phyloP scores from a whole-genome alignment of 2,888 invertebrate species.

The Nemapogon koenigi region DNA sequence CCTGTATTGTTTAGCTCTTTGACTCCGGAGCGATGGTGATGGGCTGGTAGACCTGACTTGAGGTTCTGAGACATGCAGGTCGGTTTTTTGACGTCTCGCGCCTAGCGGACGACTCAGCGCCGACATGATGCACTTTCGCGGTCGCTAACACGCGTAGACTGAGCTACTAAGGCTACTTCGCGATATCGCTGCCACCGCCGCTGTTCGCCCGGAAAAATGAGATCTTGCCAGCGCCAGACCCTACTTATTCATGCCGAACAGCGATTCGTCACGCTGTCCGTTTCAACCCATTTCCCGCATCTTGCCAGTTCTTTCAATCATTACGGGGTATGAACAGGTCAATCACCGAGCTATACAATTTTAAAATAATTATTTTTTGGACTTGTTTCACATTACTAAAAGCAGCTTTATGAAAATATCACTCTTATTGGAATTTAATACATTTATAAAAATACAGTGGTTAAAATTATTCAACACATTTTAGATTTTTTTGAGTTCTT shows the following conservation, averaged over 20 bases:
- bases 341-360: too few species aligned
- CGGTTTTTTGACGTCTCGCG: constrained; percentile 65
- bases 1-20: constrained; percentile 60
- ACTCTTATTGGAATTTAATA: too few species aligned
- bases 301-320: not conserved
- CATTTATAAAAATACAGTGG: too few species aligned
- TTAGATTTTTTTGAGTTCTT: too few species aligned
- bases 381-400: too few species aligned
- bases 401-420: too few species aligned
- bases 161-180: constrained; percentile 21
- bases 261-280: constrained; percentile 46
- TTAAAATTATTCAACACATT: too few species aligned
- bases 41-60: constrained; percentile 44
- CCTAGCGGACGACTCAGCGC: constrained; percentile 33
- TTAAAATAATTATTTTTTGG: too few species aligned
- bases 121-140: too few species aligned
- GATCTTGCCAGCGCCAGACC: constrained; percentile 54
- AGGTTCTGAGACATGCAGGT: constrained; percentile 54
- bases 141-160: constrained; percentile 20
- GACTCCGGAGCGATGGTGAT: constrained; percentile 62
- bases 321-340: too few species aligned
- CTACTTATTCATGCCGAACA: constrained; percentile 57
- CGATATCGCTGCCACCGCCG: constrained; percentile 36
- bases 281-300: constrained; percentile 12
- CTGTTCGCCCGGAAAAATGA: constrained; percentile 50